A percentile compares a stretch with the other conserved stretches of the same genome.
Conservation (phyloP, 2,113 vertebrate genomes). For the Lathamus discolor region DNA sequence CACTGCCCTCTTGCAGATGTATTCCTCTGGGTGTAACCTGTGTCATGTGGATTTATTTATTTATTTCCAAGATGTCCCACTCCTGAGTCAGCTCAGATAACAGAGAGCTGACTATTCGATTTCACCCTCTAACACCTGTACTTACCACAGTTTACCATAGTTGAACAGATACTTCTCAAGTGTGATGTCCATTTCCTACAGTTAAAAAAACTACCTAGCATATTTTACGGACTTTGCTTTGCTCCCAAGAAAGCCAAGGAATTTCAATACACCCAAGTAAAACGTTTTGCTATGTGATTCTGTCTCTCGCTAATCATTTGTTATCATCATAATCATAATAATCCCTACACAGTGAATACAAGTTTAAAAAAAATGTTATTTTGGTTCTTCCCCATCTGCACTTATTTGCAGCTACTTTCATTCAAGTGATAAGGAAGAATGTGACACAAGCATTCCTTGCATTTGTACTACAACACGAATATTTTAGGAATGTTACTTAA, state of each 20-base stretch:
- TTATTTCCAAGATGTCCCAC: background rate
- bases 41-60: background rate
- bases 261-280: background rate
- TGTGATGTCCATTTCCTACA: background rate
- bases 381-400: background rate
- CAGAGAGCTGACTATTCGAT: background rate
- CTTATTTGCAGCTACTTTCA: background rate
- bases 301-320: background rate
- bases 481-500: background rate
- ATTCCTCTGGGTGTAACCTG: background rate
- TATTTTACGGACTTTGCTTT: background rate
- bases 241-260: background rate
- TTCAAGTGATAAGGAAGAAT: background rate
- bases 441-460: background rate
- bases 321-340: no score
- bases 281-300: background rate
- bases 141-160: background rate
- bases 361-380: background rate
- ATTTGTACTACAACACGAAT: background rate
- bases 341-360: background rate
- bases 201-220: background rate
- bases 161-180: background rate
- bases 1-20: background rate
- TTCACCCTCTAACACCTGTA: background rate
- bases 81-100: background rate